Evolutionary conservation across 2,113 vertebrate species (phyloP).

Genomic region (Platichthys stellatus): DNA sequence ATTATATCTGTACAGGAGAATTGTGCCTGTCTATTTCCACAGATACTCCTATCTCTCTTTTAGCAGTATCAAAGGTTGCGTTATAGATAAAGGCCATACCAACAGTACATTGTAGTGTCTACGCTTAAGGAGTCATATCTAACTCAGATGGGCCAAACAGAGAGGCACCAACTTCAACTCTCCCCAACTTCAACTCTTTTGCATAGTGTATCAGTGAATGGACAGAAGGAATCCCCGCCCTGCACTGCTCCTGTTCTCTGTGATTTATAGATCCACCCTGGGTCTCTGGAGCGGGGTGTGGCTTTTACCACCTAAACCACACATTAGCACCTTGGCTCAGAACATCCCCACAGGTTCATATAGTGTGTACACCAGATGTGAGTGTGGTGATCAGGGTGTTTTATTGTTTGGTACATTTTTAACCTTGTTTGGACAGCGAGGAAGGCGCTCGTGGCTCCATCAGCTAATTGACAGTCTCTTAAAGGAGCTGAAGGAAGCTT

Average conservation of each 20-base stretch:
- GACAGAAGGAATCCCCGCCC: not conserved
- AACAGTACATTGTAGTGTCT: too few relatives aligned
- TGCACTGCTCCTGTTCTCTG: not conserved
- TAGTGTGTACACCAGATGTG: not conserved
- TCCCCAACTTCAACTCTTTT: too few relatives aligned
- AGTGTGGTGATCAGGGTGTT: not conserved
- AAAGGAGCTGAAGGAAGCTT: not conserved
- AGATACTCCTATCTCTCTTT: too few relatives aligned
- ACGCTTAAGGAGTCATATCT: too few relatives aligned
- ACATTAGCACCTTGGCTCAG: not conserved
- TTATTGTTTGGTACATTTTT: not conserved
- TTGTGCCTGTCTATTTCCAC: too few relatives aligned
- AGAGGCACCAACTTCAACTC: too few relatives aligned
- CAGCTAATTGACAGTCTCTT: conserved; percentile 28
- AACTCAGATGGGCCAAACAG: too few relatives aligned
- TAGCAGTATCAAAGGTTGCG: too few relatives aligned
- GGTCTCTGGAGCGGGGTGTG: conserved; percentile 70
- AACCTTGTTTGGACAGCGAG: too few relatives aligned
- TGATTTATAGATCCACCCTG: conserved; percentile 28
- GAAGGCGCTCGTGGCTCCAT: not conserved
- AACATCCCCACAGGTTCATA: not conserved
- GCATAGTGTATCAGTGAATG: too few relatives aligned
- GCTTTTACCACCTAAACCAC: conserved; percentile 65
- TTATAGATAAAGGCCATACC: too few relatives aligned
- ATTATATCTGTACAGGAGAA: too few relatives aligned